A percentile compares a stretch with the other conserved stretches of the same genome.
These are phyloP conservation scores for Nasonia oneida DNA, from an alignment of 2,888 invertebrate species.

Conservation along the genomic window DNA sequence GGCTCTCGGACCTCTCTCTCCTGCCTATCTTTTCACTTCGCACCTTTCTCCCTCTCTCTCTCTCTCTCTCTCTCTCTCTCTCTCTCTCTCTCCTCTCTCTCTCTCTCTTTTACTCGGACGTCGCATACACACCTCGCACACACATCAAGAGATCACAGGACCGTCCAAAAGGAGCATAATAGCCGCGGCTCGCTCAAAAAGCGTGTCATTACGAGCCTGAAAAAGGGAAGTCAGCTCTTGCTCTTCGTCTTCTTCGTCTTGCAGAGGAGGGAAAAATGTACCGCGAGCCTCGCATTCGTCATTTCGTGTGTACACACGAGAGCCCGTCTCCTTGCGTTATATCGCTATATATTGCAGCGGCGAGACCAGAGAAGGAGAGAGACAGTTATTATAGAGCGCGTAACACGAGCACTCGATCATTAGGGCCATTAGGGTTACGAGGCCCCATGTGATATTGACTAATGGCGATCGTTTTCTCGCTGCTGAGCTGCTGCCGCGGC, in stretches of 20 bases:
- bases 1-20: constrained; percentile 7
- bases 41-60: constrained; percentile 9
- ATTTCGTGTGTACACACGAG: not conserved
- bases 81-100: constrained; percentile 2
- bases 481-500: not conserved
- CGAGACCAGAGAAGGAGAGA: too few relatives aligned
- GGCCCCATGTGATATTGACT: constrained; percentile 62
- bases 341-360: constrained; percentile 1
- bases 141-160: constrained; percentile 56
- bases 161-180: constrained; percentile 31
- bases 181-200: constrained; percentile 29
- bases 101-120: not conserved
- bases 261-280: not conserved
- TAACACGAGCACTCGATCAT: constrained; percentile 59
- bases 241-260: not conserved
- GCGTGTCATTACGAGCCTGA: constrained; percentile 40
- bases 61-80: constrained; percentile 7
- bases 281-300: constrained; percentile 22
- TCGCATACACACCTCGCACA: too few relatives aligned
- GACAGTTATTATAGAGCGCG: not conserved
- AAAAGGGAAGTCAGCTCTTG: constrained; percentile 25
- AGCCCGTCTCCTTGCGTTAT: not conserved
- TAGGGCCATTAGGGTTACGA: constrained; percentile 62
- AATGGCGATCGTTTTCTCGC: constrained; percentile 62
- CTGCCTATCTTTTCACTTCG: constrained; percentile 35